Base-by-base conservation (phyloP, 1,140 invertebrate genomes). In the Ganaspis sp. region DNA sequence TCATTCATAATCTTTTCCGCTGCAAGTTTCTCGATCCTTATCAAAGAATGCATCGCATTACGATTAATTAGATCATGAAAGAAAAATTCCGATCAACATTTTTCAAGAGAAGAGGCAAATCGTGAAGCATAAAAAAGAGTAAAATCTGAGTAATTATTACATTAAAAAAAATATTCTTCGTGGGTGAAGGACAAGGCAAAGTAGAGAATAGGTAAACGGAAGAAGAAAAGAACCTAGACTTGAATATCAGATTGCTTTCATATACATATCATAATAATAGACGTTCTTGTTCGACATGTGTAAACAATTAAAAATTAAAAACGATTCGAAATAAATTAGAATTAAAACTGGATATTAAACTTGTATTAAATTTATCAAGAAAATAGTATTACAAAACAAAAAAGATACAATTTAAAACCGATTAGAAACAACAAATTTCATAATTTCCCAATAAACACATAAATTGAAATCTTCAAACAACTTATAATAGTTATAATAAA, bases 161-260 rank as follows among this genome's bases (percentile, higher is more conserved):
- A n/a, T n/a, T n/a, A n/a, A 40, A 58, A 79, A 54, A 76, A 76
- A 40, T 49, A 71, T 74, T 70, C 78, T 37, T 76, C 71, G 73
- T 21, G 38, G 34, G 9, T 19, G 69, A 49, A 49, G 29, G 75
- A 76, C 74, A 71, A 70, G 26, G 38, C 38, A 38, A 58, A 11
- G n/a, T 15, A 40, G 17, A 73, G 21, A 15, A 71, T 54, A 70
- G 12, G 29, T 37, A 58, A 15, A 45, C 26, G 15, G 19, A 45
- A 11, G 15, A 70, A 69, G 72, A 75, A 74, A 70, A 69, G 72
- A 75, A 74, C 34, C 45, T 49, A 64, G 58, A 64, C 58, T 64
- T 12, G 26, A 64, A 29, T 64, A 64, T 64, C 58, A 64, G 58
- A 34, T 64, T 64, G 11, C 58, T 17, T 29, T 64, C 29, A 29